Base-by-base conservation (phyloP, 2,113 vertebrate species). In the Sporophila hypoxantha region DNA sequence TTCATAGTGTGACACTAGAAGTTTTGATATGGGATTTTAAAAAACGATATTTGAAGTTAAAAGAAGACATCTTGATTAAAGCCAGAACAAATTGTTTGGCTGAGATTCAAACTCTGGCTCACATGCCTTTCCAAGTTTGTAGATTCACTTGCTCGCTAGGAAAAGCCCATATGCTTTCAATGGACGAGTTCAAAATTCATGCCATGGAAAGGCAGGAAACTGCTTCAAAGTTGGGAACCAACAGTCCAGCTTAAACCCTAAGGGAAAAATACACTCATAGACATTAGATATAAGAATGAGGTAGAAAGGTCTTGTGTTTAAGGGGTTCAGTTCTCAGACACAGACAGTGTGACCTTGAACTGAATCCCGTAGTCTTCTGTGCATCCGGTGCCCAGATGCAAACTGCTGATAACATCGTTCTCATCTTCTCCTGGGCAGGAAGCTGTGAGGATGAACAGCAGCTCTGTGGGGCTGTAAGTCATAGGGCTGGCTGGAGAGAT, bases 21-120 rank as follows among this genome's bases (percentile, higher is more conserved):
- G 92, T 95, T 95, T 94, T 95, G 95, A 96, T 96, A 94, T 20
- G 50, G 94, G 91, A 90, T 93, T 95, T 93, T 25, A 91, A 95
- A 93, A 92, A 94, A 90, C 69, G 7, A 92, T 95, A 95, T 92
- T 95, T 95, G 92, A 95, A 96, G 96, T 93, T 96, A 94, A 95
- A 96, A 96, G 93, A 87, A 67, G 91, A 95, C 94, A 95, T 95
- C 94, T 94, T 90, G 96, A 96, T 96, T 95, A 95, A 96, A 96
- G 93, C 93, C 93, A 96, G 95, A 95, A 96, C 95, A 95, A 95
- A 96, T 95, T 95, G 92, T 95, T 95, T 96, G 95, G 95, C 94
- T 82, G 82, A 68, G 89, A 61, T 92, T 94, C 95, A 96, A 89
- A 79, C 84, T 89, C 88, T 90, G 76, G 61, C 91, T 94, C 90